Evolutionary conservation across 2,888 invertebrate species (phyloP).

Genomic region (Erebia epiphron): DNA sequence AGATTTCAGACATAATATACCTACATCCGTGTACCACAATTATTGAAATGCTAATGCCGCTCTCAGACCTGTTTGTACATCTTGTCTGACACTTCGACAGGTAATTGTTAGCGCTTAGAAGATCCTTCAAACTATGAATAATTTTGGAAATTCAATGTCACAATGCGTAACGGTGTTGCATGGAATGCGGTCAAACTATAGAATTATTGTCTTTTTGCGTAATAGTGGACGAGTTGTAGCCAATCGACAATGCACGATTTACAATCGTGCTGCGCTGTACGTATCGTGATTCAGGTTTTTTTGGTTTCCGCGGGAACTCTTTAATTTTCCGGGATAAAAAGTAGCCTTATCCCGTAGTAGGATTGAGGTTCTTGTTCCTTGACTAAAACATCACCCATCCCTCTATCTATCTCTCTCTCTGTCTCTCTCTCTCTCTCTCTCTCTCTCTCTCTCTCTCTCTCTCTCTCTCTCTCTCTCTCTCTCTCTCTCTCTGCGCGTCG

Average conservation of each 20-base stretch:
- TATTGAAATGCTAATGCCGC: slow-evolving; percentile 49
- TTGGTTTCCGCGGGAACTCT: too few relatives aligned
- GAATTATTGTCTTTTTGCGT: not conserved
- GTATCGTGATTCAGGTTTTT: too few relatives aligned
- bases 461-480: too few relatives aligned
- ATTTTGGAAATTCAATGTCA: slow-evolving; percentile 28
- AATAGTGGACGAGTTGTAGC: not conserved
- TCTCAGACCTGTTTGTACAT: slow-evolving; percentile 45
- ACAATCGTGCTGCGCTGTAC: too few relatives aligned
- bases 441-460: too few relatives aligned
- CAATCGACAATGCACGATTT: too few relatives aligned
- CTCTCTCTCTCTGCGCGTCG: too few relatives aligned
- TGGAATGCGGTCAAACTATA: slow-evolving; percentile 16
- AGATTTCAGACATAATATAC: not conserved
- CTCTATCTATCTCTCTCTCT: too few relatives aligned
- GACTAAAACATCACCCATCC: not conserved
- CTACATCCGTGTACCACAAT: slow-evolving; percentile 32
- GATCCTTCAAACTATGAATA: slow-evolving; percentile 33
- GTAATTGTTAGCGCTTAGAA: slow-evolving; percentile 38
- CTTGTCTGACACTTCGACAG: slow-evolving; percentile 36
- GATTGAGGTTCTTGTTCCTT: not conserved
- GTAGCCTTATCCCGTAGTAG: too few relatives aligned
- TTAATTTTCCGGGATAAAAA: too few relatives aligned
- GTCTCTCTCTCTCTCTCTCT: too few relatives aligned
- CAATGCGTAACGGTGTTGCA: slow-evolving; percentile 21